Evolutionary conservation across 2,888 invertebrate species (phyloP), one percentile per base, ranked within the genome.

Genomic region (Bellardia bayeri): DNA sequence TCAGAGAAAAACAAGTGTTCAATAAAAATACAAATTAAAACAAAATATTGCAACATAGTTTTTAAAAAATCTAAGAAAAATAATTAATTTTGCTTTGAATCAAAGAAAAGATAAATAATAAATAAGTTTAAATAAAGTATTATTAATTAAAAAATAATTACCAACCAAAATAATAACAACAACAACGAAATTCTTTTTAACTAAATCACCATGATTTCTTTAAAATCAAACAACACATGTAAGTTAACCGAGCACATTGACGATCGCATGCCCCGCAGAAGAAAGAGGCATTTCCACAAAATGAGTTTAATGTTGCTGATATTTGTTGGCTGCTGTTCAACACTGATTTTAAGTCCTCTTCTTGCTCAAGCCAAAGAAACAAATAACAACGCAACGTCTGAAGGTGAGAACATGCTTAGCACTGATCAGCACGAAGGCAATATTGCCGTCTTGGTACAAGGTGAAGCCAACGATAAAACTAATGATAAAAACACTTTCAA

Each of bases 381-480:
- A 30, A 69, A 79, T 51, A 79, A 79, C 58, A 79, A 82, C 56
- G 74, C 69, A 64, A 85, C 85, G 30, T 76, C 75, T 58, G 79
- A 80, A 85, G 82, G 82, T 87, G 85, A 85, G 82, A 82, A 79
- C 87, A 87, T 81, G 68, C 61, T 69, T 30, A 33, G 45, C 69
- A 75, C 63, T 69, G 76, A 83, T 54, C 86, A 83, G 75, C 75
- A 72, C 23, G 51, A 58, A 49, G 45, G 33, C 33, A 82, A 82
- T 23, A 58, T 33, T 4, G 37, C 37, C 37, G 37, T 49, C 37
- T 45, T 66, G n/a, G 11, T 13, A 45, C 13, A 16, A 64, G 71
- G 54, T 71, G 82, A 75, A 58, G 84, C 51, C 69, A 79, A 79
- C 75, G 85, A 85, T 85, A 69, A 75, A 81, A 85, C 68, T 45